phyloP scores from a whole-genome alignment of 35 echinoderm and acorn worm species.

The Lytechinus variegatus region DNA sequence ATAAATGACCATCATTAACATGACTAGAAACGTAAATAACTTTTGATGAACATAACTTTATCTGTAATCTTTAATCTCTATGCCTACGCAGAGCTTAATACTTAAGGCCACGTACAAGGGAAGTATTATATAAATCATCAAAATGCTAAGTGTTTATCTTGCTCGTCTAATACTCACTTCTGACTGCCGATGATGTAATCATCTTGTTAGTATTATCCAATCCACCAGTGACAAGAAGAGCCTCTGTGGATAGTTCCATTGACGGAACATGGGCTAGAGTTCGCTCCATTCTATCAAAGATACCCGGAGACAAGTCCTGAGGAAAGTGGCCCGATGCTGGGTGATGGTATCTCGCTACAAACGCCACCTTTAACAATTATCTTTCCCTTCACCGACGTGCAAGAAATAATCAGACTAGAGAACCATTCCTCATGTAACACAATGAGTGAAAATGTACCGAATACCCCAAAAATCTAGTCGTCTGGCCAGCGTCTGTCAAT shows the following conservation, averaged over 20 bases:
- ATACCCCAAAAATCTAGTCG: neutral
- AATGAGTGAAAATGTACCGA: neutral
- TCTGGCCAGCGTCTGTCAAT: neutral
- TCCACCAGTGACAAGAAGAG: conserved; percentile 36
- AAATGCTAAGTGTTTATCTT: neutral
- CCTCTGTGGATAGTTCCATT: conserved; percentile 46
- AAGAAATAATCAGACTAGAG: neutral
- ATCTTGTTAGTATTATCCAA: conserved; percentile 52
- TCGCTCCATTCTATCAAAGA: conserved; percentile 45
- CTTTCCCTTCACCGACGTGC: neutral
- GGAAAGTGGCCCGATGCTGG: neutral
- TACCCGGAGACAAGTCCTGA: conserved; percentile 32
- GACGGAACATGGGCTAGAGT: conserved; percentile 33
- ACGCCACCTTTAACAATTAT: conserved; percentile 35
- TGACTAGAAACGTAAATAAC: too few species aligned
- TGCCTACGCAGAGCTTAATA: too few species aligned
- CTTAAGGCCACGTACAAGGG: too few species aligned
- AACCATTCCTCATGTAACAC: neutral
- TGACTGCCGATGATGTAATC: conserved; percentile 37
- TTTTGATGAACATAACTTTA: too few species aligned
- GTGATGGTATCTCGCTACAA: conserved; percentile 5
- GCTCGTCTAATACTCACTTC: neutral
- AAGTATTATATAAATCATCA: too few species aligned
- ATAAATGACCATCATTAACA: too few species aligned
- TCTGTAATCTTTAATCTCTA: too few species aligned